phyloP scores from a whole-genome alignment of 2,797 vertebrate species.

The Geotrypetes seraphini region DNA sequence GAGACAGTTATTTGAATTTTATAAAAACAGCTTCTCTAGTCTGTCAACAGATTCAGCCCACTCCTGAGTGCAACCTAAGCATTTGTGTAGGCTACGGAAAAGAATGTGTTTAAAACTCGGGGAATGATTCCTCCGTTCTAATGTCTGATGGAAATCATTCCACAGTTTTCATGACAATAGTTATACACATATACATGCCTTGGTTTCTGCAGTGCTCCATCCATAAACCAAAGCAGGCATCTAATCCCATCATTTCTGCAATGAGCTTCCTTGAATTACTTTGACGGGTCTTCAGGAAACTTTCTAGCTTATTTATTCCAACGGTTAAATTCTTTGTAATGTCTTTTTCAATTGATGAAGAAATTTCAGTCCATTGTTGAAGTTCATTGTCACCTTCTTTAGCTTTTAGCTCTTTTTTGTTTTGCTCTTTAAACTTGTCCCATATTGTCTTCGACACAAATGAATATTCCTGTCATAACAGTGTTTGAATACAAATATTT shows the following conservation, averaged over 20 bases:
- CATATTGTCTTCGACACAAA: conserved; percentile 21
- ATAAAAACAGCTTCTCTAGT: too few species aligned
- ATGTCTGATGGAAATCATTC: too few species aligned
- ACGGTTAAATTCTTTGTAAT: conserved; percentile 17
- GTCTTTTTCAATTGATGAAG: conserved; percentile 4
- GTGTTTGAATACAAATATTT: too few species aligned
- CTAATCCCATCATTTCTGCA: conserved; percentile 21
- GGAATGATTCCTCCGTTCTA: too few species aligned
- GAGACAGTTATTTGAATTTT: too few species aligned
- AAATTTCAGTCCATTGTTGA: conserved; percentile 24
- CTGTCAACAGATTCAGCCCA: too few species aligned
- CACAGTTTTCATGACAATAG: too few species aligned
- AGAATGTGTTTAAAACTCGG: too few species aligned
- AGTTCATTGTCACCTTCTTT: conserved; percentile 28
- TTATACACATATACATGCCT: conserved; percentile 22
- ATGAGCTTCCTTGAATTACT: conserved; percentile 29
- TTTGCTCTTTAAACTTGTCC: conserved; percentile 24
- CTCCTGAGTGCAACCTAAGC: too few species aligned
- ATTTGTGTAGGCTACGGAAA: too few species aligned
- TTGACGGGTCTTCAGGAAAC: conserved; percentile 23
- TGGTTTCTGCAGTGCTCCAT: conserved; percentile 18
- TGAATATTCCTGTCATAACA: too few species aligned
- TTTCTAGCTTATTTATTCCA: conserved; percentile 29
- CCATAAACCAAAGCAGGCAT: conserved; percentile 19
- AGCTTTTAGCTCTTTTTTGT: conserved; percentile 7